Evolutionary conservation across 2,113 vertebrate genomes (phyloP).

Genomic region (Eclectus roratus): DNA sequence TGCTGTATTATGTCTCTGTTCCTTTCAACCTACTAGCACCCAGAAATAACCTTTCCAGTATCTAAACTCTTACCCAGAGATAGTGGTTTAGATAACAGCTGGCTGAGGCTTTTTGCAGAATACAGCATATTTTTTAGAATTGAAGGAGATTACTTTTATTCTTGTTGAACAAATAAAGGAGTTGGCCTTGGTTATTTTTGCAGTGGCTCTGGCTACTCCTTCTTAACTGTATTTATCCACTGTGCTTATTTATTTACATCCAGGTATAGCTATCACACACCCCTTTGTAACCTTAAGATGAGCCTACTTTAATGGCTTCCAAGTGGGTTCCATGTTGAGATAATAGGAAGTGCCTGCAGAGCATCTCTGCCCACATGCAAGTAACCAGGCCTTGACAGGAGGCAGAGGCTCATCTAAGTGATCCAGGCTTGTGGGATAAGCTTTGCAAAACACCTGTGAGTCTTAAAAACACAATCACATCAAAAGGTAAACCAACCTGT

Average conservation of each 20-base stretch:
- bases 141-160: neutral
- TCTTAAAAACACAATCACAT: neutral
- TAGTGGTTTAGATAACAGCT: conserved; percentile 3
- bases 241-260: neutral
- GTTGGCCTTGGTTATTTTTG: neutral
- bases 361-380: neutral
- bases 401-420: neutral
- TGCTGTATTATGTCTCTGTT: neutral
- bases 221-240: neutral
- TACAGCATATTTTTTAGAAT: neutral
- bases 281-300: neutral
- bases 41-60: conserved; percentile 20
- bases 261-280: neutral
- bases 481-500: neutral
- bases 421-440: neutral
- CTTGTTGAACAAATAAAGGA: neutral
- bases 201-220: neutral
- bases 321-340: neutral
- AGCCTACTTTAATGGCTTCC: neutral
- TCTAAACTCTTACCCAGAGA: neutral
- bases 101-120: neutral
- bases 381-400: neutral
- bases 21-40: neutral
- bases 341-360: neutral
- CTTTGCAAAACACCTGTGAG: neutral